Evolutionary conservation across 2,888 invertebrate genomes (phyloP).

Genomic region (Metopia argyrocephala): DNA sequence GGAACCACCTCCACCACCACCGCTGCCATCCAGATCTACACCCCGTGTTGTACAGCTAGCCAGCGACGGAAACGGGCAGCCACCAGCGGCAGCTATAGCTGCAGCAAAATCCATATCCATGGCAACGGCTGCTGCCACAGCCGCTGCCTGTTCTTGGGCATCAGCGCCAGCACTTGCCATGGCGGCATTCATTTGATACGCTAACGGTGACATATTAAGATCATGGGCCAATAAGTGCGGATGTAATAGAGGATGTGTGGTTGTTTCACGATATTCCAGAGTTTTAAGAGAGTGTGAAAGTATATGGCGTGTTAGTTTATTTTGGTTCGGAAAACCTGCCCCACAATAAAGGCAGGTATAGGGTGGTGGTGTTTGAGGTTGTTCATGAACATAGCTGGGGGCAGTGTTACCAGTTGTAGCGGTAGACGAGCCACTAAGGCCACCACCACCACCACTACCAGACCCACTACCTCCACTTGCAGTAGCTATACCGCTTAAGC

Average conservation of each 20-base stretch:
- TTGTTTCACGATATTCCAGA: constrained; percentile 88
- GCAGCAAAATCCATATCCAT: constrained; percentile 73
- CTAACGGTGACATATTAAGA: constrained; percentile 73
- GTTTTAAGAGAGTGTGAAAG: constrained; percentile 93
- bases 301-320: constrained; percentile 93
- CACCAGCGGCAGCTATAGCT: constrained; percentile 72
- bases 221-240: constrained; percentile 80
- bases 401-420: constrained; percentile 62
- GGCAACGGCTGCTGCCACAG: constrained; percentile 73
- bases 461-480: constrained; percentile 66
- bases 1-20: constrained; percentile 64
- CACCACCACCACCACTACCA: constrained; percentile 63
- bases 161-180: constrained; percentile 73
- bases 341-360: constrained; percentile 95
- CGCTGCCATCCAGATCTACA: constrained; percentile 69
- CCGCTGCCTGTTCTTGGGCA: constrained; percentile 75
- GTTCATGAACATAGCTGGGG: constrained; percentile 69
- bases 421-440: constrained; percentile 53
- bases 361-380: constrained; percentile 78
- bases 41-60: constrained; percentile 68
- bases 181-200: constrained; percentile 77
- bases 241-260: constrained; percentile 80
- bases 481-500: constrained; percentile 79
- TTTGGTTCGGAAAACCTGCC: constrained; percentile 92
- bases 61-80: constrained; percentile 68